Conservation (phyloP, 2,797 vertebrate species). For the Gorsachius magnificus region DNA sequence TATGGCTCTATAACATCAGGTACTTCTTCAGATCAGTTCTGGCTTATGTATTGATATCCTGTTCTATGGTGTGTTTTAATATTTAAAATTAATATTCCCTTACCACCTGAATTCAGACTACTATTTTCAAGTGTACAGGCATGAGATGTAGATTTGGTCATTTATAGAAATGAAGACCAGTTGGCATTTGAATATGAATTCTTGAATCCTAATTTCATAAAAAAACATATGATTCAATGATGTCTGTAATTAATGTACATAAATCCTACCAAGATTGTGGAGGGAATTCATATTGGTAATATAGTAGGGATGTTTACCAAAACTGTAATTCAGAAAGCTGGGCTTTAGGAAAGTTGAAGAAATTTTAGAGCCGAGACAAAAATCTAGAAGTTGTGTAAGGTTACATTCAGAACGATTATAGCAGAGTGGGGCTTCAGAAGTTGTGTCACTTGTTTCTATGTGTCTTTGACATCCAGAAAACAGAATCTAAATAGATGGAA, state of each 20-base stretch:
- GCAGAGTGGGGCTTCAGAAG: neutral
- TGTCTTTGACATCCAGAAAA: neutral
- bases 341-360: neutral
- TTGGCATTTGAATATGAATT: neutral
- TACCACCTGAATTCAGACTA: neutral
- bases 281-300: neutral
- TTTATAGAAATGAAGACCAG: neutral
- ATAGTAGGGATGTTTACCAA: neutral
- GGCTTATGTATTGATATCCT: neutral
- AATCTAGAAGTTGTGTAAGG: neutral
- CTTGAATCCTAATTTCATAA: neutral
- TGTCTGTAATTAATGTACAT: neutral
- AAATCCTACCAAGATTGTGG: neutral
- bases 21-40: neutral
- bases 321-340: neutral
- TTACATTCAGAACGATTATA: neutral
- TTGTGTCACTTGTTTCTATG: neutral
- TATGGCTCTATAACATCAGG: neutral
- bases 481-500: neutral
- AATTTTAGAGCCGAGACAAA: neutral
- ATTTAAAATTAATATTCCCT: neutral
- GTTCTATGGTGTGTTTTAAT: neutral
- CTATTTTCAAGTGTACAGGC: neutral
- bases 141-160: neutral
- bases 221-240: fast-evolving